These are phyloP conservation scores for Prietella phreatophila DNA, from an alignment of 2,113 vertebrate species.

Conservation along the genomic window DNA sequence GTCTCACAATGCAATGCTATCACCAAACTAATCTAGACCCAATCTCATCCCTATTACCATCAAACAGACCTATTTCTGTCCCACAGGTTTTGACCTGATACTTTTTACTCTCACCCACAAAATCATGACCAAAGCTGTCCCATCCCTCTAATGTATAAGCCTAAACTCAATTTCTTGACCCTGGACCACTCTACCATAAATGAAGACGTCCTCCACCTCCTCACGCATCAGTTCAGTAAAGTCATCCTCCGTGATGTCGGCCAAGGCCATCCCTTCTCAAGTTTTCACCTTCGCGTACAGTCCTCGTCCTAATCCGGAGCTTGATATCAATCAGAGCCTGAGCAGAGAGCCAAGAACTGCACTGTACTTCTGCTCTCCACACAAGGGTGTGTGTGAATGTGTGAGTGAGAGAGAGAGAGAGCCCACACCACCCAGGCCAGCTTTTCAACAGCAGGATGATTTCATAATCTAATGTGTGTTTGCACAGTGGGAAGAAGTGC, in stretches of 20 bases:
- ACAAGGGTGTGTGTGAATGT: conserved; percentile 36
- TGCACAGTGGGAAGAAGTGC: conserved; percentile 53
- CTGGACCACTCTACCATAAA: conserved; percentile 65
- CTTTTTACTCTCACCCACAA: not conserved
- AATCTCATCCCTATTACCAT: not conserved
- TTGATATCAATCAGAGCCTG: conserved; percentile 46
- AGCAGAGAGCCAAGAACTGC: conserved; percentile 53
- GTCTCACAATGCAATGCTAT: not conserved
- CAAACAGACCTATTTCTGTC: not conserved
- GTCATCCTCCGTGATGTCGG: conserved; percentile 64
- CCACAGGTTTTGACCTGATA: not conserved
- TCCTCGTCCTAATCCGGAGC: conserved; percentile 56
- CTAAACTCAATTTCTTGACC: conserved; percentile 41
- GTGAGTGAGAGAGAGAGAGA: conserved; percentile 40
- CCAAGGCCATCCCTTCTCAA: conserved; percentile 61
- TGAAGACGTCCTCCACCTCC: conserved; percentile 75
- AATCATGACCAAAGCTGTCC: not conserved
- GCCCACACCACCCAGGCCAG: conserved; percentile 59
- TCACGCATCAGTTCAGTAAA: conserved; percentile 67
- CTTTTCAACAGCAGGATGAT: conserved; percentile 68
- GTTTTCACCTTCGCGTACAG: not conserved
- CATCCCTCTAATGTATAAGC: conserved; percentile 14
- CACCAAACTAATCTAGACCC: not conserved
- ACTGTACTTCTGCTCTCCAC: conserved; percentile 56
- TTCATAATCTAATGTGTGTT: conserved; percentile 75